These are phyloP conservation scores for Nibea coibor DNA, from an alignment of 2,113 vertebrate species.

Conservation along the genomic window DNA sequence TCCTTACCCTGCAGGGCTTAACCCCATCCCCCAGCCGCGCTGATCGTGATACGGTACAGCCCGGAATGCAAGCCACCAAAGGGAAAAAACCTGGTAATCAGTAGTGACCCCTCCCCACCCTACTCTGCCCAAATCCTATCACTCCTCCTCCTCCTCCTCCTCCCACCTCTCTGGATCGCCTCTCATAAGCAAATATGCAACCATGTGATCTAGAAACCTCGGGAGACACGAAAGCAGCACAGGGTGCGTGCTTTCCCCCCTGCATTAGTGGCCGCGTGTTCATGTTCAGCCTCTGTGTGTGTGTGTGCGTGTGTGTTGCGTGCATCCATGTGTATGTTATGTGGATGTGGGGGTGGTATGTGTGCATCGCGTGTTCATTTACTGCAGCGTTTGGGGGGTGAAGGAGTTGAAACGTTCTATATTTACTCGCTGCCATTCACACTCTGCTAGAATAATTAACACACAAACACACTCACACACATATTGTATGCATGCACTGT, in stretches of 20 bases:
- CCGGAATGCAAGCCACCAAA: conserved; percentile 68
- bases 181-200: conserved; percentile 66
- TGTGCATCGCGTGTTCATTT: conserved; percentile 68
- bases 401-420: conserved; percentile 74
- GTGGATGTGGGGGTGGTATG: conserved; percentile 50
- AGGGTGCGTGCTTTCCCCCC: conserved; percentile 44
- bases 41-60: conserved; percentile 48
- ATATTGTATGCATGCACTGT: conserved; percentile 14
- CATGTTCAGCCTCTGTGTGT: conserved; percentile 41
- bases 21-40: conserved; percentile 38
- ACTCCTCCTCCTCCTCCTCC: conserved; percentile 21
- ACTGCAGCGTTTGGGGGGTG: conserved; percentile 51
- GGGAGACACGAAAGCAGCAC: conserved; percentile 54
- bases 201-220: conserved; percentile 68
- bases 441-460: conserved; percentile 71
- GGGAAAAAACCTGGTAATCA: conserved; percentile 61
- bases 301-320: conserved; percentile 29
- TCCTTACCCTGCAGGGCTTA: conserved; percentile 53
- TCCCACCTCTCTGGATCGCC: conserved; percentile 25
- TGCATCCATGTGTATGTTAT: conserved; percentile 65
- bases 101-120: conserved; percentile 38
- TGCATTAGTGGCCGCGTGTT: conserved; percentile 60
- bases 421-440: conserved; percentile 74
- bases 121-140: conserved; percentile 51
- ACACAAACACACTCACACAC: conserved; percentile 62